Conservation (phyloP, 1,140 invertebrate genomes). For the Brachionus rotundiformis region DNA sequence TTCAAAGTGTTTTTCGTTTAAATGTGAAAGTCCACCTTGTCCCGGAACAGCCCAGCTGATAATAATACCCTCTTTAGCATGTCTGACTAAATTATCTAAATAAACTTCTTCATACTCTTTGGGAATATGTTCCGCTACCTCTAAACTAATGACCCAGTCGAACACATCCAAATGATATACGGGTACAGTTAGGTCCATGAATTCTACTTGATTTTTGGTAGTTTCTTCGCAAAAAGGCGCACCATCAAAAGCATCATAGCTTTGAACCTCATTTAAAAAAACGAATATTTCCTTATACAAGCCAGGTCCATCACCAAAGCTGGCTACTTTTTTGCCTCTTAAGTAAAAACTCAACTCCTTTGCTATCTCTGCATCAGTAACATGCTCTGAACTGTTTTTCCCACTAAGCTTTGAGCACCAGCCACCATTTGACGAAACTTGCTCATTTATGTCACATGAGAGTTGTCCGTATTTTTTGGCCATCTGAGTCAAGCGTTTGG, state of each 20-base stretch:
- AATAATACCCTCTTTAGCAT: not conserved
- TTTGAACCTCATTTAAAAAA: not conserved
- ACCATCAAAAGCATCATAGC: slow-evolving; percentile 41
- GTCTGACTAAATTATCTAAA: slow-evolving; percentile 16
- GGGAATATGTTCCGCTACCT: slow-evolving; percentile 48
- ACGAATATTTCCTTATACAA: not conserved
- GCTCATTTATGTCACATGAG: not conserved
- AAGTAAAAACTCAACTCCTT: not conserved
- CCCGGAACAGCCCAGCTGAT: slow-evolving; percentile 8
- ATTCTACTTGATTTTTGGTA: not conserved
- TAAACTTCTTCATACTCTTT: not conserved
- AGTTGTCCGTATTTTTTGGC: slow-evolving; percentile 1
- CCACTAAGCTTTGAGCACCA: slow-evolving; percentile 32
- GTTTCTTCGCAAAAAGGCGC: slow-evolving; percentile 32
- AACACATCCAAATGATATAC: slow-evolving; percentile 20
- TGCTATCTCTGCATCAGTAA: slow-evolving; percentile 15
- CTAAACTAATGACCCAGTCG: slow-evolving; percentile 38
- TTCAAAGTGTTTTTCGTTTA: not conserved
- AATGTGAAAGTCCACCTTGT: slow-evolving; percentile 1
- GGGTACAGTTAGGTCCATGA: slow-evolving; percentile 33
- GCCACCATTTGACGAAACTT: not conserved
- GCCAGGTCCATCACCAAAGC: slow-evolving; percentile 45
- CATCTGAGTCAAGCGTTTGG: not conserved
- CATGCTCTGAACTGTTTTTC: not conserved
- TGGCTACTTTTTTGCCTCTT: slow-evolving; percentile 10